Evolutionary conservation across 2,797 vertebrate genomes (phyloP).

Genomic region (Lophotriccus pileatus): DNA sequence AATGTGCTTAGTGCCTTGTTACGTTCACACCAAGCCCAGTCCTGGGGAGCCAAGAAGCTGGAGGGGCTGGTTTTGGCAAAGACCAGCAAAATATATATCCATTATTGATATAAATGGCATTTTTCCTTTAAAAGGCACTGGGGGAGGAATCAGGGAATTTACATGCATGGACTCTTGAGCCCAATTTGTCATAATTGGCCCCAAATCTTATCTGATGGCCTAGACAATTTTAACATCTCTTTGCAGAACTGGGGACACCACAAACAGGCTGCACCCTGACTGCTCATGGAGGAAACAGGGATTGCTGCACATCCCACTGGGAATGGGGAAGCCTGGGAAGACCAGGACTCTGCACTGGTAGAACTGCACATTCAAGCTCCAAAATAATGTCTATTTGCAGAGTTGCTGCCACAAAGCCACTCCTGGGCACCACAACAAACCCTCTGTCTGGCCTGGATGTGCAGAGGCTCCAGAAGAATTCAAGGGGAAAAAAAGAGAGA

Average conservation of each 20-base stretch:
- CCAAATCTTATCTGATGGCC: background rate
- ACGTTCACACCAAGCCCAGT: too few species aligned
- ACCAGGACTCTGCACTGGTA: rapidly evolving
- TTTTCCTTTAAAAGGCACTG: background rate
- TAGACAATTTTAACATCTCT: background rate
- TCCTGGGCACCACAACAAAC: background rate
- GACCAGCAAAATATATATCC: background rate
- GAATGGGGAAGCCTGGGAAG: background rate
- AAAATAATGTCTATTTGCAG: background rate
- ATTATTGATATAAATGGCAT: background rate
- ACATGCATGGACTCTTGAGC: background rate
- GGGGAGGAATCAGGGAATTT: background rate
- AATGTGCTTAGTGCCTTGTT: background rate
- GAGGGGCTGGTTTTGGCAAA: background rate
- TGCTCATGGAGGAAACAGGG: background rate
- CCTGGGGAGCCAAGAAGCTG: too few species aligned
- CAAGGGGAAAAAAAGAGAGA: background rate
- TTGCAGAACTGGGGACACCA: rapidly evolving
- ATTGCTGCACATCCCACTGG: background rate
- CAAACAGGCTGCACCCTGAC: too few species aligned
- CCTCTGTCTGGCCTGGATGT: background rate
- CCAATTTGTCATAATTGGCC: background rate
- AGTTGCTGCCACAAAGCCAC: background rate
- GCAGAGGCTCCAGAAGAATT: background rate
- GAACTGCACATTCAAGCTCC: background rate